Evolutionary conservation across 2,113 vertebrate species (phyloP).

Genomic region (Noturus placidus): DNA sequence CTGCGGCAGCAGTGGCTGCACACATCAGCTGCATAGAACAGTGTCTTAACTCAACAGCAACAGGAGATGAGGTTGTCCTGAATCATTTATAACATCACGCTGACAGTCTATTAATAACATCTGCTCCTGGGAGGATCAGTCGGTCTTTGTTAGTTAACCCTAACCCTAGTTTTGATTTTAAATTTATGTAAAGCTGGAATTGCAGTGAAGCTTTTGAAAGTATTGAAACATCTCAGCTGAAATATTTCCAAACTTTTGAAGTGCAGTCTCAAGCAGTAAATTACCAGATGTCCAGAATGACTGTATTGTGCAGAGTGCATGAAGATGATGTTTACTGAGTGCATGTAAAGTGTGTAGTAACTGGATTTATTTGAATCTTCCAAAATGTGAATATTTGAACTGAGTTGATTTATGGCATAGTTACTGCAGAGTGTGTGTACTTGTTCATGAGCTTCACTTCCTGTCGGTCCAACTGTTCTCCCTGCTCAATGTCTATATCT

Average conservation of each 20-base stretch:
- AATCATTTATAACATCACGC: constrained; percentile 38
- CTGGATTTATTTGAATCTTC: background rate
- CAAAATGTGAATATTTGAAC: background rate
- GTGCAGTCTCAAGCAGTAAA: background rate
- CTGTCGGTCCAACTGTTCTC: background rate
- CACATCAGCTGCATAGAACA: background rate
- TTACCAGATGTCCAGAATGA: background rate
- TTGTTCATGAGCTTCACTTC: background rate
- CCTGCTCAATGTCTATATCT: background rate
- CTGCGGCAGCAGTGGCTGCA: background rate
- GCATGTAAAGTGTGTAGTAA: background rate
- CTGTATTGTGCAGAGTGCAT: background rate
- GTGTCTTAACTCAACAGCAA: constrained; percentile 16
- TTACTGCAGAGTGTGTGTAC: background rate
- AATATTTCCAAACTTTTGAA: background rate
- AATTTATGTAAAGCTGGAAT: background rate
- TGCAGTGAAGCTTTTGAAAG: background rate
- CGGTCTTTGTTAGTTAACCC: constrained; percentile 4
- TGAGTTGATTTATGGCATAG: background rate
- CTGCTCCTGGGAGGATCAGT: background rate
- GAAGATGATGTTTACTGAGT: background rate
- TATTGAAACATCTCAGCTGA: background rate
- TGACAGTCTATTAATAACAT: background rate
- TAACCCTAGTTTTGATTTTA: too few species aligned
- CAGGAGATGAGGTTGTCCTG: constrained; percentile 8